phyloP scores from a whole-genome alignment of 2,797 vertebrate species.

The Enteromius unitaeniatus region DNA sequence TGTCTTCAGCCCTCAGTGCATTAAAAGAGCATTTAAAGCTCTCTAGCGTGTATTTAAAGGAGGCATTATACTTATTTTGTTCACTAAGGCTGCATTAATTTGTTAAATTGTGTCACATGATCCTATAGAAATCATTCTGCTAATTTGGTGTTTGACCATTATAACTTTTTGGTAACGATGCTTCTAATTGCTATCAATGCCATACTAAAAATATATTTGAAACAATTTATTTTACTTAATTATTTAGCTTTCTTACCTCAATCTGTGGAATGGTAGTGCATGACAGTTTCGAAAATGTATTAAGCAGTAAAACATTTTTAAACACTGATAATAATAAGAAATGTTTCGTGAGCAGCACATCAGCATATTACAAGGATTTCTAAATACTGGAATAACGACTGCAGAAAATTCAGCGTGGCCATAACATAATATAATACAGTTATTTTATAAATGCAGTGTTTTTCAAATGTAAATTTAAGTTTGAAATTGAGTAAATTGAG shows the following conservation, averaged over 20 bases:
- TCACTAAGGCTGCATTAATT: neutral
- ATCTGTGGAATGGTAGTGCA: neutral
- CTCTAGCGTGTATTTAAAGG: neutral
- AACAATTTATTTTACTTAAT: neutral
- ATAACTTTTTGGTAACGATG: neutral
- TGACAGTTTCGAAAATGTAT: neutral
- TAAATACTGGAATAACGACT: neutral
- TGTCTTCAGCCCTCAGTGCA: neutral
- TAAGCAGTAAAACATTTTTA: neutral
- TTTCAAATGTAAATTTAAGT: neutral
- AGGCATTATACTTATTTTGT: neutral
- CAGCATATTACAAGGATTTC: neutral
- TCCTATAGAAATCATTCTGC: neutral
- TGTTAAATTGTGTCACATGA: neutral
- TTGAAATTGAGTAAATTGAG: neutral
- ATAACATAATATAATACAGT: neutral
- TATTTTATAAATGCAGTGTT: neutral
- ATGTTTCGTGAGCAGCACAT: neutral
- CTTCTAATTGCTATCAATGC: neutral
- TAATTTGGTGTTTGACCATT: neutral
- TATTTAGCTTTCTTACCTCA: neutral
- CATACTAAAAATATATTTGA: neutral
- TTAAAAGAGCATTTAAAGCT: too few relatives aligned
- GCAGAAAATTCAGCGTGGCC: neutral
- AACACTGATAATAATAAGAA: neutral